phyloP scores from a whole-genome alignment of 2,113 vertebrate genomes.

The Corvus cornix region DNA sequence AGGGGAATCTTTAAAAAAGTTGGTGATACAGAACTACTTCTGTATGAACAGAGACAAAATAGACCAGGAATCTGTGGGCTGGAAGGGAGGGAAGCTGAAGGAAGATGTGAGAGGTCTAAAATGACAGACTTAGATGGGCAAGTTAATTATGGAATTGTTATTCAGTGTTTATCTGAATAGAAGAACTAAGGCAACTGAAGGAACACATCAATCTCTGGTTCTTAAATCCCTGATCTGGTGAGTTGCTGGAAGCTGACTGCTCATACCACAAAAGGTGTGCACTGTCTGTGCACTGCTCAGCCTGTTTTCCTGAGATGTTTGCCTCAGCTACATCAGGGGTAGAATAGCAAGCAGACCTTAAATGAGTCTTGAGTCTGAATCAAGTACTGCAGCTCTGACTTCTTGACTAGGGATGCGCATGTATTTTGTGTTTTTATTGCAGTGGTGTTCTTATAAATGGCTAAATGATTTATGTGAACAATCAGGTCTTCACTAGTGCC shows the following conservation, averaged over 20 bases:
- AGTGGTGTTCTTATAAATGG: background rate
- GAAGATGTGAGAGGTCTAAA: background rate
- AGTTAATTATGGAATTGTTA: background rate
- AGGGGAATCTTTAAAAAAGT: background rate
- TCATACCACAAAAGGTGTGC: accelerated
- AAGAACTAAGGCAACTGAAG: background rate
- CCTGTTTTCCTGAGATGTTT: background rate
- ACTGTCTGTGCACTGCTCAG: background rate
- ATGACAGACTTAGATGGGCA: background rate
- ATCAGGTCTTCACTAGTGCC: background rate
- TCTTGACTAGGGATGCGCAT: background rate
- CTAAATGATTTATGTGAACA: background rate
- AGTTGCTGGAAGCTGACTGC: background rate
- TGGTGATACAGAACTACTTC: background rate
- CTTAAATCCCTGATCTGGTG: background rate
- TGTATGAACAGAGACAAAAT: background rate
- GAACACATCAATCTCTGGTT: background rate
- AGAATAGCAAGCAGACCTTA: background rate
- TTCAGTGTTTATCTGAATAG: background rate
- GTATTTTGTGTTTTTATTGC: background rate
- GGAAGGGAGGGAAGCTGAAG: background rate
- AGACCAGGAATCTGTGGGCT: background rate
- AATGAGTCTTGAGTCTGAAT: background rate
- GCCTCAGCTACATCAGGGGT: background rate
- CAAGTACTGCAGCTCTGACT: background rate